Conservation (phyloP, 2,113 vertebrate species). For the Hippocampus abdominalis region DNA sequence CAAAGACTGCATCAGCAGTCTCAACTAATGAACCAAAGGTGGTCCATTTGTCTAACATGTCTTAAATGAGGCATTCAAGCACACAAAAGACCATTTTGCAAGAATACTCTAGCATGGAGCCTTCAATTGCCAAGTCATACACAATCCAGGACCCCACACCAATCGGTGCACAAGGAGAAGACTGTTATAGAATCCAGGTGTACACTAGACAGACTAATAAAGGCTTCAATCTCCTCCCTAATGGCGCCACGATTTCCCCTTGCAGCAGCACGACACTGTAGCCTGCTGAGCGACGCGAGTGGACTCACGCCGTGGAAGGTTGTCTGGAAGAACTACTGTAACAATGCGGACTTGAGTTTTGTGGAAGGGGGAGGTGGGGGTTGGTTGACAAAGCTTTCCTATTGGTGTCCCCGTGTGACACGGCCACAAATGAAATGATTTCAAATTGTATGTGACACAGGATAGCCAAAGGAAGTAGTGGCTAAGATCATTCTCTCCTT, state of each 20-base stretch:
- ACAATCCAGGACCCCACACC: background rate
- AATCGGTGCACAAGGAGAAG: conserved; percentile 23
- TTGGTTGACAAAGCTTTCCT: background rate
- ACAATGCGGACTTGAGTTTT: background rate
- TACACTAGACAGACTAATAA: conserved; percentile 65
- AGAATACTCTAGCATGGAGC: conserved; percentile 22
- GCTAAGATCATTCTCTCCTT: too few species aligned
- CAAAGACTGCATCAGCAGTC: conserved; percentile 42
- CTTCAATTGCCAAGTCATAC: conserved; percentile 20
- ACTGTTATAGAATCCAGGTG: conserved; percentile 67
- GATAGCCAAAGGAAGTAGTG: too few species aligned
- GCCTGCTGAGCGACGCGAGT: conserved; percentile 19
- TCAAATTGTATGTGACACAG: too few species aligned
- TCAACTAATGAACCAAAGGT: background rate
- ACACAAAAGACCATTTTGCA: conserved; percentile 11
- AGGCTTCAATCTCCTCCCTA: conserved; percentile 62
- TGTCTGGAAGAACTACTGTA: background rate
- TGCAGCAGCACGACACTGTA: conserved; percentile 26
- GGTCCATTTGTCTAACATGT: conserved; percentile 2
- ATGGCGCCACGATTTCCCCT: conserved; percentile 56
- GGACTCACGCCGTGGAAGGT: conserved; percentile 23
- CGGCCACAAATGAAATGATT: background rate
- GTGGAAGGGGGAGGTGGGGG: background rate
- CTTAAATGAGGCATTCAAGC: conserved; percentile 22
- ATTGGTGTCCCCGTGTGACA: background rate